Evolutionary conservation across 2,888 invertebrate genomes (phyloP).

Genomic region (Leucophenga montana): DNA sequence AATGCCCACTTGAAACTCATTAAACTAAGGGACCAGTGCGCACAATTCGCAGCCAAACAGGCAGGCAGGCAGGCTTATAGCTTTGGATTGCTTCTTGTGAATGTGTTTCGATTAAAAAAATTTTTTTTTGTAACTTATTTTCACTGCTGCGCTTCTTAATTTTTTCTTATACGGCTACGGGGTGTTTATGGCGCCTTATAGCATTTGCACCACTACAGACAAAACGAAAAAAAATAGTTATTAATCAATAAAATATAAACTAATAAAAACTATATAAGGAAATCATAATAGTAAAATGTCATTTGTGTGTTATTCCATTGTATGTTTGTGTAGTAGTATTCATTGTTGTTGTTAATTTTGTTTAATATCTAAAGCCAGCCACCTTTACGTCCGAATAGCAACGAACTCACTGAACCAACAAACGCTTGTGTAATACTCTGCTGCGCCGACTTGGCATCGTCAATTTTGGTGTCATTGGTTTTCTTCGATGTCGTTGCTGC

Average conservation of each 20-base stretch:
- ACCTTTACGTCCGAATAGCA: slow-evolving; percentile 89
- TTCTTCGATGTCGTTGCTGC: slow-evolving; percentile 58
- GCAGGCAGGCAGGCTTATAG: too few species aligned
- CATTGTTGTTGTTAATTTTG: slow-evolving; percentile 20
- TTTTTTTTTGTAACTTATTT: too few species aligned
- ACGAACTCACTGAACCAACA: slow-evolving; percentile 84
- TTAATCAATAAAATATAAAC: slow-evolving; percentile 9
- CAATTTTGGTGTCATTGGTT: slow-evolving; percentile 44
- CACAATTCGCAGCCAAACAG: too few species aligned
- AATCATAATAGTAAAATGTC: neutral
- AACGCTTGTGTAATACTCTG: slow-evolving; percentile 74
- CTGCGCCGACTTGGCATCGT: slow-evolving; percentile 31
- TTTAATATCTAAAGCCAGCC: slow-evolving; percentile 79
- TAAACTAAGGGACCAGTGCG: too few species aligned
- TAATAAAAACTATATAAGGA: neutral
- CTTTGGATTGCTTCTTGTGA: too few species aligned
- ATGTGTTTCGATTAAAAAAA: too few species aligned
- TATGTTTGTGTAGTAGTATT: slow-evolving; percentile 35
- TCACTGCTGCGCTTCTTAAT: too few species aligned
- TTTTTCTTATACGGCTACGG: too few species aligned
- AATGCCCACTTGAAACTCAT: too few species aligned
- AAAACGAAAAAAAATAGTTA: neutral
- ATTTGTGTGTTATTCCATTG: neutral
- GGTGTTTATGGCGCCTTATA: too few species aligned
- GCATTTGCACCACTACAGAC: too few species aligned